These are phyloP conservation scores for Antheraea yamamai DNA, from an alignment of 2,888 invertebrate genomes.

Conservation along the genomic window DNA sequence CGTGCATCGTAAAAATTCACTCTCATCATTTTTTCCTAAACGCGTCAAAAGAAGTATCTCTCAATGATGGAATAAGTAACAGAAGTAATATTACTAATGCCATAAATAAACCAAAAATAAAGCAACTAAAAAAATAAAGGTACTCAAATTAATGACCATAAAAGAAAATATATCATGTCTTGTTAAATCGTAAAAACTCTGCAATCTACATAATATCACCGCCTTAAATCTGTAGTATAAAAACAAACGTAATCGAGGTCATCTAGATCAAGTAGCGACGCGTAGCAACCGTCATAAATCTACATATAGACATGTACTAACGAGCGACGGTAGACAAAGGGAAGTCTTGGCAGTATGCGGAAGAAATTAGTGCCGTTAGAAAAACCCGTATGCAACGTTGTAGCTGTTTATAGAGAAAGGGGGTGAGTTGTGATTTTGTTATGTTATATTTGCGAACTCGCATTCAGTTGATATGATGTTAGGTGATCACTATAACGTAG, in stretches of 20 bases:
- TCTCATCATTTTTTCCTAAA: too few relatives aligned
- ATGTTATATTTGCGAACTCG: background rate
- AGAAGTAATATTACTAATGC: background rate
- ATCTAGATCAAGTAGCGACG: constrained; percentile 42
- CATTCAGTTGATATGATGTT: background rate
- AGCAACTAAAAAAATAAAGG: background rate
- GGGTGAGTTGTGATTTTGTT: constrained; percentile 51
- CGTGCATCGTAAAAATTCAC: too few relatives aligned
- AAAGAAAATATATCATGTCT: background rate
- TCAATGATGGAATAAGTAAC: background rate
- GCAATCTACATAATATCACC: background rate
- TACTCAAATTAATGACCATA: background rate
- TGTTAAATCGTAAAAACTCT: background rate
- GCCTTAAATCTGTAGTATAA: background rate
- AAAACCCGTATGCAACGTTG: constrained; percentile 66
- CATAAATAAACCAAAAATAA: background rate
- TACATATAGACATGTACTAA: constrained; percentile 4
- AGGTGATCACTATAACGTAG: too few relatives aligned
- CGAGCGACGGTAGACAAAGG: constrained; percentile 32
- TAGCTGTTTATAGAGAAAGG: constrained; percentile 65
- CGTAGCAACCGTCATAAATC: constrained; percentile 4
- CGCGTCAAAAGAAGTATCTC: background rate
- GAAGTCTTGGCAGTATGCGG: constrained; percentile 39
- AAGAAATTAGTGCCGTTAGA: constrained; percentile 53
- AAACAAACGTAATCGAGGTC: constrained; percentile 39